Evolutionary conservation across 2,888 invertebrate genomes (phyloP).

Genomic region (Acanthopleura granulata): DNA sequence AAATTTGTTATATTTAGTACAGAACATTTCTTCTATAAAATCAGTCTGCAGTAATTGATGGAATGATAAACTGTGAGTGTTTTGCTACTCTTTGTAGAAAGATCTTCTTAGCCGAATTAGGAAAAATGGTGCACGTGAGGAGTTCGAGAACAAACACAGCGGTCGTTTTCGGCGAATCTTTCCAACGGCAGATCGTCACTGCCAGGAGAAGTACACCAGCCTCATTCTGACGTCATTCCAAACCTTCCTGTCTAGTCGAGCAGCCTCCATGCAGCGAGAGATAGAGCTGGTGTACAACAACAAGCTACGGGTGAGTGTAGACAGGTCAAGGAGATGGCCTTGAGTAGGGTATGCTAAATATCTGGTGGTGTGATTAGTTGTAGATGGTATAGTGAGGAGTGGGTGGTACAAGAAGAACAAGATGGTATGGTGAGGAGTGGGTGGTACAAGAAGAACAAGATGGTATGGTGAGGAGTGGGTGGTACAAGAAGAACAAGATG

Average conservation of each 20-base stretch:
- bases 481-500: too few species aligned
- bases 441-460: too few species aligned
- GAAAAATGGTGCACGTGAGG: conserved; percentile 61
- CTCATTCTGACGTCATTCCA: conserved; percentile 58
- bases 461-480: too few species aligned
- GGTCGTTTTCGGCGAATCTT: conserved; percentile 67
- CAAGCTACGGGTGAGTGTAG: conserved; percentile 53
- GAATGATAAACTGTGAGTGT: not conserved
- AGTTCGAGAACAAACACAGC: conserved; percentile 66
- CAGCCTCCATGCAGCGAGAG: conserved; percentile 61
- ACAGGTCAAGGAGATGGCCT: too few species aligned
- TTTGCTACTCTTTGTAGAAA: conserved; percentile 48
- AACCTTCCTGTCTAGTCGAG: conserved; percentile 58
- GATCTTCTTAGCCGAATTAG: conserved; percentile 61
- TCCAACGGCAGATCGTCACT: conserved; percentile 64
- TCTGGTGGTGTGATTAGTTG: too few species aligned
- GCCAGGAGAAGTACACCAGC: conserved; percentile 61
- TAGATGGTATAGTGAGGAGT: too few species aligned
- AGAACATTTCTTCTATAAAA: too few species aligned
- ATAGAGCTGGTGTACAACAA: conserved; percentile 62
- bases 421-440: too few species aligned
- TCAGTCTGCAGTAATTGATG: too few species aligned
- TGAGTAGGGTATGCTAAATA: too few species aligned
- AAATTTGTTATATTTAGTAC: too few species aligned
- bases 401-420: too few species aligned